These are phyloP conservation scores for Notoglanidium macrostoma DNA, from an alignment of 2,797 vertebrate species.

Conservation along the genomic window DNA sequence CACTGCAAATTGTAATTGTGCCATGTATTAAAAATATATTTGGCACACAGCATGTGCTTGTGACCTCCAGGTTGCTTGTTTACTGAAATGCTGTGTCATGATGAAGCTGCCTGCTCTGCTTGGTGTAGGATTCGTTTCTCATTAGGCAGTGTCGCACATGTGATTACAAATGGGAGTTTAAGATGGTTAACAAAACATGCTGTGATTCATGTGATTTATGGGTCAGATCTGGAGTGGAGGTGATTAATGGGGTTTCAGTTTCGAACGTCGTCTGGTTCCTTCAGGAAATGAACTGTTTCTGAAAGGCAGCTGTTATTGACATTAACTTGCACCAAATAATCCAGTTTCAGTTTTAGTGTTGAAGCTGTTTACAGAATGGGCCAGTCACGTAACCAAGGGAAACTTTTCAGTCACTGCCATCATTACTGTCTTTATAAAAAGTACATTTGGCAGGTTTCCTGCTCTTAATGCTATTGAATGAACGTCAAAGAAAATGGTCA, in stretches of 20 bases:
- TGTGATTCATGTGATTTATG: background rate
- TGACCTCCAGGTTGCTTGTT: background rate
- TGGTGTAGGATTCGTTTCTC: background rate
- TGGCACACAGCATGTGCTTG: background rate
- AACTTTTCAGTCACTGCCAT: background rate
- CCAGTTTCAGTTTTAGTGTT: background rate
- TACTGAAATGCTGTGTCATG: conserved; percentile 32
- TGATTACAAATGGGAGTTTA: background rate
- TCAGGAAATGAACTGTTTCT: no score
- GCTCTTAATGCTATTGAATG: background rate
- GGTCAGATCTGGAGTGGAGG: background rate
- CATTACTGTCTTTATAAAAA: background rate
- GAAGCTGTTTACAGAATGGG: background rate
- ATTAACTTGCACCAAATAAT: background rate
- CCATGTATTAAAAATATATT: background rate
- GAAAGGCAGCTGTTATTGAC: background rate
- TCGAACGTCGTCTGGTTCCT: background rate
- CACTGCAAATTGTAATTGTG: background rate
- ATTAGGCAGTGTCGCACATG: background rate
- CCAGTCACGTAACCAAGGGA: background rate
- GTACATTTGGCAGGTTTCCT: background rate
- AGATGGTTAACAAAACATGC: background rate
- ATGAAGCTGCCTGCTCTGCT: background rate
- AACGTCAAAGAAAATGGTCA: background rate
- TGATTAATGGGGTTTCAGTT: background rate